Evolutionary conservation across 2,888 invertebrate species (phyloP), one percentile per base, ranked within the genome.

Genomic region (Epistrophe grossulariae): DNA sequence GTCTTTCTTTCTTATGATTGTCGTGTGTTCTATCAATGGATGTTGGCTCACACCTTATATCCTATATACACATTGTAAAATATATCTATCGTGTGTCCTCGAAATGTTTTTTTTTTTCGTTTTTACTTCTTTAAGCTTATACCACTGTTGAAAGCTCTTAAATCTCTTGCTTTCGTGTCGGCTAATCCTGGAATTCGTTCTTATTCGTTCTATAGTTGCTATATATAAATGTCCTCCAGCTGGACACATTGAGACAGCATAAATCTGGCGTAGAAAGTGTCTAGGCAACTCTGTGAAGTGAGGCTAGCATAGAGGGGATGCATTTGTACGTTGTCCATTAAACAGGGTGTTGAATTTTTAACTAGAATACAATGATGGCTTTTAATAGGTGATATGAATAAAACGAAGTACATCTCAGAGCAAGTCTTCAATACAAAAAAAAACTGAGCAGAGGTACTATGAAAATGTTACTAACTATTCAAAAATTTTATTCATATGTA

Each of bases 161-260:
- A 92, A 92, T 92, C 92, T 91, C 91, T 91, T 92, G 91, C 91
- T 92, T 92, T 92, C 92, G 92, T 93, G 92, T 90, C 90, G 91
- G 92, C 91, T 92, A 92, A 92, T 92, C 92, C 91, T 90, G 90
- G 90, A 70, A 84, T 79, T 88, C 59, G 64, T 57, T 62, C 48
- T 55, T 73, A 66, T 62, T 73, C 38, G 50, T 66, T 68, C 24
- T 66, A 13, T 38, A 31, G 55, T 71, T 28, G 43, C 40, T 40
- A 50, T 31, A 35, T 35, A 2, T 19, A 31, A 31, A 48, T 66
- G 73, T 43, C 62, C 40, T 59, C 81, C 59, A 72, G 72, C 24
- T 70, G 68, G 68, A 40, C 68, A 40, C 68, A 70, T 31, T 81
- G 78, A 78, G 62, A 82, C 55, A 62, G 72, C 38, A 72, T 66